Base-by-base conservation (phyloP, 2,113 vertebrate species). In the Onychostruthus taczanowskii region DNA sequence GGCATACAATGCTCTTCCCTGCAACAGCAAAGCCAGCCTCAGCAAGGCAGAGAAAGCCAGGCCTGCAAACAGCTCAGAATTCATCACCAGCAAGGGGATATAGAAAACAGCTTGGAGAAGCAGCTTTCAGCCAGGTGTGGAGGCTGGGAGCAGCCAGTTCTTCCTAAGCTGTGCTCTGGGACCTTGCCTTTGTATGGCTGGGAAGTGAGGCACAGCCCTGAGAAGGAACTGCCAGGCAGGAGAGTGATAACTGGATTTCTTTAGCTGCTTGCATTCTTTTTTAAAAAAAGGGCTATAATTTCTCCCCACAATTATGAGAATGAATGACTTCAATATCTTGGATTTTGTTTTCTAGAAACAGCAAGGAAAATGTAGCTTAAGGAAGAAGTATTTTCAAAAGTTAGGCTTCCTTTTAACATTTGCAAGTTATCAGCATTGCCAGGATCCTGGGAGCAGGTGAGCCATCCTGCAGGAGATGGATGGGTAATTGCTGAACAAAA, bases 401-500 rank as follows among this genome's bases (percentile, higher is more conserved):
- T 24, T 59, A 92, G 20, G 49, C 37, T 94, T 68, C 67, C 59
- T 81, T 61, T 90, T 66, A 86, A 64, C 50, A 62, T 83, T 82
- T 84, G 61, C 35, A 78, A 86, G 74, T 75, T 83, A 87, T 92
- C 94, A 94, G 85, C 56, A 19, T 70, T 68, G 64, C 90, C 80
- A 89, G 70, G 69, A 91, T 73, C 24, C 80, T 67, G 74, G 89
- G 37, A 75, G 41, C 0, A 3, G 68, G 76, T 82, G 72, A 94
- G 89, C 82, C 56, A 27, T 59, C 47, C 85, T 61, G 66, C 47
- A 66, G 80, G 92, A 85, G 84, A 86, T 83, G 69, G 75, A 93
- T 85, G 72, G 70, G 74, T 64, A 79, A 58, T 46, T 75, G 53
- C 77, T n/a, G 62, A 93, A 90, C 89, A 95, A 95, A 96, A 39